A percentile compares a stretch with the other conserved stretches of the same genome.
These are phyloP conservation scores for Lasioglossum albipes DNA, from an alignment of 1,140 invertebrate species.

Conservation along the genomic window DNA sequence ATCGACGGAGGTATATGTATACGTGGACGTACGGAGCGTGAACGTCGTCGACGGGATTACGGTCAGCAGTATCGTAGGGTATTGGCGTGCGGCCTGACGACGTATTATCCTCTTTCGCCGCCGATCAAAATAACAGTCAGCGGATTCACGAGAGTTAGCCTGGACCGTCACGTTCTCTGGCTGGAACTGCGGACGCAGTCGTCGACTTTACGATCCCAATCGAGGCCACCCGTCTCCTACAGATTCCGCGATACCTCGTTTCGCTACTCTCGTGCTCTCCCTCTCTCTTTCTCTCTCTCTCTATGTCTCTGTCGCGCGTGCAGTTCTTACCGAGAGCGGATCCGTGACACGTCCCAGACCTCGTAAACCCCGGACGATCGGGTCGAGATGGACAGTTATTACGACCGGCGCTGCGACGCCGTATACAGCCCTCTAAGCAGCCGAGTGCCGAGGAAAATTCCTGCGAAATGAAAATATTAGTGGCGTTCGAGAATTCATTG, in stretches of 20 bases:
- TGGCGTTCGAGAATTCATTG: too few species aligned
- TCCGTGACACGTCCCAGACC: too few species aligned
- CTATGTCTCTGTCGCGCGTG: too few species aligned
- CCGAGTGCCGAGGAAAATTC: too few species aligned
- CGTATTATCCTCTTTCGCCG: slow-evolving; percentile 10
- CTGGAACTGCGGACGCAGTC: slow-evolving; percentile 1
- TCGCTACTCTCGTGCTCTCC: background rate
- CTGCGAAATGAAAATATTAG: too few species aligned
- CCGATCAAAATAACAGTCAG: slow-evolving; percentile 27
- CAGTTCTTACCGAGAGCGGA: too few species aligned
- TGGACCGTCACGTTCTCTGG: background rate
- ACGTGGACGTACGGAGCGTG: background rate
- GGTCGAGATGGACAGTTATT: too few species aligned
- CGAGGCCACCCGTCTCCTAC: background rate
- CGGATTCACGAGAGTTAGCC: slow-evolving; percentile 10
- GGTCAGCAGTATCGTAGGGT: slow-evolving; percentile 12
- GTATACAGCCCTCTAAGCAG: too few species aligned
- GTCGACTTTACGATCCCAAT: background rate
- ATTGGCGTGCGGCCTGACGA: slow-evolving; percentile 6
- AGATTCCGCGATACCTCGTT: slow-evolving; percentile 2
- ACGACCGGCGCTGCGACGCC: too few species aligned
- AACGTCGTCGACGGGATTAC: background rate
- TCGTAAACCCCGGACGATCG: too few species aligned
- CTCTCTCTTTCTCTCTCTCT: too few species aligned
- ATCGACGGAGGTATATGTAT: background rate